Base-by-base conservation (phyloP, 1,140 invertebrate species). In the Halesus radiatus region DNA sequence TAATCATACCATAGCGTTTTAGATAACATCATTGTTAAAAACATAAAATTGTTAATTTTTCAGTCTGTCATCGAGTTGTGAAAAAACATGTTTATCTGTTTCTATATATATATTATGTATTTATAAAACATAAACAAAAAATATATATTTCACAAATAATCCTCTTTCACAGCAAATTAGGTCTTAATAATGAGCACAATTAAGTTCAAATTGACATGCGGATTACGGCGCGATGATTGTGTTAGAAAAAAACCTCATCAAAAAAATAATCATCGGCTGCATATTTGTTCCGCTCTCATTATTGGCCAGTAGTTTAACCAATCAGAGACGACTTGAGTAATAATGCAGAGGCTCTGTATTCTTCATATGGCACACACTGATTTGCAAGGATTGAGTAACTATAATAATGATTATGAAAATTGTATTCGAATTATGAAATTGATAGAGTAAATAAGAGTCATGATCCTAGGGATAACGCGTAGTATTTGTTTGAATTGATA, bases 281-380 rank as follows among this genome's bases (percentile, higher is more conserved):
- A 45, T 70, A 50, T 45, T 70, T 70, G 66, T 70, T 70, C 66
- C 66, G 66, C 66, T 70, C 66, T 50, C 66, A 70, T 70, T 70
- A 50, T 45, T 70, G 66, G 66, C 26, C 26, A 64, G 16, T 2
- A 5, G 5, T n/a, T 22, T 26, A 32, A 26, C 62, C 62, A 64
- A 64, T 64, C 62, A 64, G 26, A 64, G 26, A 16, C 62, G 26
- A 6, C 62, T 64, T 64, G 26, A 32, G 62, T 18, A 64, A 64
- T 10, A 26, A 29, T 16, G 22, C 62, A 32, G 22, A 16, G 26
- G 62, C 62, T 56, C 54, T 56, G 8, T 45, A 13, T 1, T 45
- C 37, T 60, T 20, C 56, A 60, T 60, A 60, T 13, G 23, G 62
- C 26, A 66, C 62, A 29, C 16, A 29, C 62, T 7, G 62, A 45